Percentiles rank a stretch among this genome's conserved stretches.
phyloP scores from a whole-genome alignment of 2,113 vertebrate genomes.

The Arvicanthis niloticus region DNA sequence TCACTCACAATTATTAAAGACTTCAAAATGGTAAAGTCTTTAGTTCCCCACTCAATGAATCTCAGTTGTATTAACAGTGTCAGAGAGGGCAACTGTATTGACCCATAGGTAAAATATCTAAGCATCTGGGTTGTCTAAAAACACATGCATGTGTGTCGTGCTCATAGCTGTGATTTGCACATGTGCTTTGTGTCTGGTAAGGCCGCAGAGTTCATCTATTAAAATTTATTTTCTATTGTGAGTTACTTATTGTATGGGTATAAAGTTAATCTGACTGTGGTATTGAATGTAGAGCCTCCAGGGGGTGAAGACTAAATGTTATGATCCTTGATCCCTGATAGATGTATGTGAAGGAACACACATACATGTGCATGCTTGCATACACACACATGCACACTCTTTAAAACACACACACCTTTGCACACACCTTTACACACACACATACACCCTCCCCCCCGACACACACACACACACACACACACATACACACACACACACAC shows the following conservation, averaged over 20 bases:
- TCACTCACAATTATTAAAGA: not conserved
- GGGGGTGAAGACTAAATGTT: not conserved
- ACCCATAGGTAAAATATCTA: not conserved
- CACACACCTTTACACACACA: not conserved
- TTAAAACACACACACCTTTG: not conserved
- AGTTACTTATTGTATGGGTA: not conserved
- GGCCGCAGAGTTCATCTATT: not conserved
- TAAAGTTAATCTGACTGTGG: not conserved
- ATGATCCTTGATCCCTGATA: not conserved
- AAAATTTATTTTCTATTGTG: not conserved
- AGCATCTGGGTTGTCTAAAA: not conserved
- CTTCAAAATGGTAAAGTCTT: not conserved
- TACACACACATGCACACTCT: not conserved
- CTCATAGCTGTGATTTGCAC: not conserved
- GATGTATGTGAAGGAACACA: not conserved
- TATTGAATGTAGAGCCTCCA: not conserved
- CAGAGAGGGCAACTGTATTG: not conserved
- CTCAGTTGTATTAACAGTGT: not conserved
- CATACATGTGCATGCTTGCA: not conserved
- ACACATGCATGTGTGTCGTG: not conserved
- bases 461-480: not conserved
- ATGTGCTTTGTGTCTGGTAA: not conserved
- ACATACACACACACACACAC: not conserved
- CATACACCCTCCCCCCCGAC: not conserved
- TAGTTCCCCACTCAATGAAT: not conserved